phyloP scores from a whole-genome alignment of 2,888 invertebrate genomes.

The Bellardia pandia region DNA sequence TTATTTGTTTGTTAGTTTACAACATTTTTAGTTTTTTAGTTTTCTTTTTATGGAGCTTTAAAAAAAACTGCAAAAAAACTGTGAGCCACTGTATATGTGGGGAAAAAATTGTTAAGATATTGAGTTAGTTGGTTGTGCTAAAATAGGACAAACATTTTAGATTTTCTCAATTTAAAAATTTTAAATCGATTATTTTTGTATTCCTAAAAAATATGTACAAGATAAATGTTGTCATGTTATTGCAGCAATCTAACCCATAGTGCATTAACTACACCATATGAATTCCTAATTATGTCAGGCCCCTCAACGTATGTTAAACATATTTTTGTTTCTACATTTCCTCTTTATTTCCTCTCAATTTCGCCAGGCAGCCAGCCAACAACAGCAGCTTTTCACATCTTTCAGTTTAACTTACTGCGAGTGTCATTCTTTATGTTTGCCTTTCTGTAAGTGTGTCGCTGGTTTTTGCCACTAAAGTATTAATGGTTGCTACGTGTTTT shows the following conservation, averaged over 20 bases:
- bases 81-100: too few relatives aligned
- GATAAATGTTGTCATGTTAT: too few relatives aligned
- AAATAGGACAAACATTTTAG: too few relatives aligned
- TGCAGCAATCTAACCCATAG: not conserved
- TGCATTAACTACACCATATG: not conserved
- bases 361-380: not conserved
- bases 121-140: too few relatives aligned
- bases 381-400: not conserved
- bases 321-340: not conserved
- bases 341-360: not conserved
- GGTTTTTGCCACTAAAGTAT: slow-evolving; percentile 13
- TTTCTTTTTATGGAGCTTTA: too few relatives aligned
- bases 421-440: not conserved
- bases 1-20: too few relatives aligned
- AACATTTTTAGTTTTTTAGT: too few relatives aligned
- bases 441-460: not conserved
- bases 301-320: not conserved
- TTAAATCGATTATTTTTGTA: too few relatives aligned
- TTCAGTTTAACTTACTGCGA: not conserved
- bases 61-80: too few relatives aligned
- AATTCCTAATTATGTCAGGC: slow-evolving; percentile 10
- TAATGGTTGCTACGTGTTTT: slow-evolving; percentile 34
- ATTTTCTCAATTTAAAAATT: too few relatives aligned
- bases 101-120: too few relatives aligned
- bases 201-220: too few relatives aligned